These are phyloP conservation scores for Hassar affinis DNA, from an alignment of 2,113 vertebrate genomes.

Conservation along the genomic window DNA sequence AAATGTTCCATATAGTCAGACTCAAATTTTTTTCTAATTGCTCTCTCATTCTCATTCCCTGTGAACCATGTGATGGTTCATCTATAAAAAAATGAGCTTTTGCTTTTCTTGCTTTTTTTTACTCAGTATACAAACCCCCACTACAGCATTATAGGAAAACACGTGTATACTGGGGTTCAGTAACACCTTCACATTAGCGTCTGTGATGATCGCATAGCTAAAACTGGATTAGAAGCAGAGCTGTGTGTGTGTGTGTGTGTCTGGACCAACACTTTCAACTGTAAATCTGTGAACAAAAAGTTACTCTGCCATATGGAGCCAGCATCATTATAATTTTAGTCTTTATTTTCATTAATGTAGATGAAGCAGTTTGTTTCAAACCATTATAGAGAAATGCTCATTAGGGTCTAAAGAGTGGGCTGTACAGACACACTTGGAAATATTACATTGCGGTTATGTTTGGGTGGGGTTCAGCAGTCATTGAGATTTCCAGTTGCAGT, in stretches of 20 bases:
- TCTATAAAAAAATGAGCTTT: not conserved
- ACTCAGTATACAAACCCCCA: not conserved
- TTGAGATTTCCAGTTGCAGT: conserved; percentile 2
- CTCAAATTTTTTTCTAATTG: no score
- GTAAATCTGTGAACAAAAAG: conserved; percentile 26
- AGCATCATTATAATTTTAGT: not conserved
- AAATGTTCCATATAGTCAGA: not conserved
- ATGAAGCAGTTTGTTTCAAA: conserved; percentile 8
- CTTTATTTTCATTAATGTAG: not conserved
- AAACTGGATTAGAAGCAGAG: not conserved
- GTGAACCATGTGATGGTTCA: not conserved
- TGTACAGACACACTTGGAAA: conserved; percentile 12
- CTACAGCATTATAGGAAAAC: not conserved
- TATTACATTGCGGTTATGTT: conserved; percentile 31
- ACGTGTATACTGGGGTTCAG: not conserved
- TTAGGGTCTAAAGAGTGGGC: not conserved
- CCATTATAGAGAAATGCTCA: conserved; percentile 1
- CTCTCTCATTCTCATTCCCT: not conserved
- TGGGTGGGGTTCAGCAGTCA: conserved; percentile 35
- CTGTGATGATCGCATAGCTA: not conserved
- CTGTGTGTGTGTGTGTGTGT: not conserved
- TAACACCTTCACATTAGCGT: not conserved
- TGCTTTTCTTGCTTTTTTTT: not conserved
- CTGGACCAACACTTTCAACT: not conserved
- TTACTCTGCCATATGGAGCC: conserved; percentile 13